Base-by-base conservation (phyloP, 2,888 invertebrate genomes). In the Camponotus fellah region DNA sequence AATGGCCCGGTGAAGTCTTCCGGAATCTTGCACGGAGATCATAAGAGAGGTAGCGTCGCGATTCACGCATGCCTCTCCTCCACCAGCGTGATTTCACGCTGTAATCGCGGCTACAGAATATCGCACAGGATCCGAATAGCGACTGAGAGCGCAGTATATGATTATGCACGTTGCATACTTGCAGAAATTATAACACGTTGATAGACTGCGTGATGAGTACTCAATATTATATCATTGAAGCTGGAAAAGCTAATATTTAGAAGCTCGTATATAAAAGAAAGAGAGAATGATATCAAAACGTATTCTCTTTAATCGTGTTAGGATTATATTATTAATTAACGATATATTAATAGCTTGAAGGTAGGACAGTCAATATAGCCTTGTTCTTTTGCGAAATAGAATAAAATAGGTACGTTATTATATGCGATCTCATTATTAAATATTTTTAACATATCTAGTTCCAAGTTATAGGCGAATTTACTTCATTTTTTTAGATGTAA, bases 1-100 rank as follows among this genome's bases (percentile, higher is more conserved):
- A 40, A n/a, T 40, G 74, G 60, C 17, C 32, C 8, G 21, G 56
- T 56, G 32, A 34, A 49, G 65, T 49, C 49, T 34, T 58, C 26
- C 12, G 46, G 10, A 80, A 80, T 80, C 72, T 79, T 60, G 60
- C 79, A 12, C 34, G 43, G 9, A 12, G 43, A 60, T 74, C 79
- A 26, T 21, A 26, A 10, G 34, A 37, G 37, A 74, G 37, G 60
- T 26, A 74, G 58, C 17, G 34, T 46, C 58, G 46, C 43, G 43
- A n/a, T 77, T 77, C 53, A 56, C 58, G 43, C 75, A 46, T 21
- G 21, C 21, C 46, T 46, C 34, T 26, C 8, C 14, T 72, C 12
- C 21, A 17, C 3, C n/a, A 9, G n/a, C 14, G 56, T 58, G 76
- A 80, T 80, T 74, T 74, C 60, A 80, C 60, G 43, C 46, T 37